phyloP scores from a whole-genome alignment of 2,888 invertebrate genomes.

The Biston stratarius region DNA sequence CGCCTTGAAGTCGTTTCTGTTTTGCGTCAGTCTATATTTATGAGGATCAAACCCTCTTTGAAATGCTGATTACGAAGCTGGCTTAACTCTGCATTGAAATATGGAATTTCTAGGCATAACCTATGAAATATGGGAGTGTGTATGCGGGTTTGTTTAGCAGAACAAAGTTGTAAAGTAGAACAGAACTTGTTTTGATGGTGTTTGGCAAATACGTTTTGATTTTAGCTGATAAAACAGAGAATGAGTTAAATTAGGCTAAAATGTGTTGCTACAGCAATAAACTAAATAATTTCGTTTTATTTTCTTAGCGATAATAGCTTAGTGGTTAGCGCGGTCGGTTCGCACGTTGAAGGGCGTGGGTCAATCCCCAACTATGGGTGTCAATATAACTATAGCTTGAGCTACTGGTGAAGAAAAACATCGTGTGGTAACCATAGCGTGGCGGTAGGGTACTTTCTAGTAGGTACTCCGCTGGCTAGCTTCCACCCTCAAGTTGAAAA shows the following conservation, averaged over 20 bases:
- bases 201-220: background rate
- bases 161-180: constrained; percentile 7
- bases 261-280: no score
- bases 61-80: constrained; percentile 57
- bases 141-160: constrained; percentile 24
- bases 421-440: no score
- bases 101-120: constrained; percentile 49
- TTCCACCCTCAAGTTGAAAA: no score
- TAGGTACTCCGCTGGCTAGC: no score
- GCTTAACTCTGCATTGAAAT: constrained; percentile 50
- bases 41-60: constrained; percentile 64
- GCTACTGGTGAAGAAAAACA: no score
- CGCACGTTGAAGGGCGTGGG: no score
- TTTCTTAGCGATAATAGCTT: no score
- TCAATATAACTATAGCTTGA: no score
- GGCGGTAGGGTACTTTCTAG: no score
- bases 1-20: constrained; percentile 1
- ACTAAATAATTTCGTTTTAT: no score
- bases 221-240: background rate
- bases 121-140: constrained; percentile 47
- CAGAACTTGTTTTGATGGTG: constrained; percentile 12
- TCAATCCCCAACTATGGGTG: no score
- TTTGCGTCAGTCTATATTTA: constrained; percentile 56
- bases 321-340: no score
- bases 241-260: background rate